These are phyloP conservation scores for Podarcis lilfordi DNA, from an alignment of 2,797 vertebrate genomes.

Conservation along the genomic window DNA sequence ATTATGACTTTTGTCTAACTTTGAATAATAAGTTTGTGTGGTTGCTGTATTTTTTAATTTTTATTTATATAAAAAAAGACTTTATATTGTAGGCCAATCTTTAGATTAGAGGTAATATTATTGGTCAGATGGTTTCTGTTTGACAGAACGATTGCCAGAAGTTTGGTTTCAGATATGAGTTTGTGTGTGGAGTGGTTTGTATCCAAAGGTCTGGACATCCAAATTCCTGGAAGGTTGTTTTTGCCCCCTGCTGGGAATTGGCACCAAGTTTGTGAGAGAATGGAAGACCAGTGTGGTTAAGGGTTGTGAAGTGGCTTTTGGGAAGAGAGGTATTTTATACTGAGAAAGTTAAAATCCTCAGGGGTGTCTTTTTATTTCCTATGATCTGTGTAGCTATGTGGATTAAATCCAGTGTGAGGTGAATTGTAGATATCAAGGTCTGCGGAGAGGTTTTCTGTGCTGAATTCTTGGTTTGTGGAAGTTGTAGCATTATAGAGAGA, in stretches of 20 bases:
- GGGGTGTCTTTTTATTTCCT: not conserved
- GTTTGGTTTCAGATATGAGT: not conserved
- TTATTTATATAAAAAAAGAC: not conserved
- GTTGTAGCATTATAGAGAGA: not conserved
- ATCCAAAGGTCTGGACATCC: not conserved
- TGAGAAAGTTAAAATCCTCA: not conserved
- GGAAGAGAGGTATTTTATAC: not conserved
- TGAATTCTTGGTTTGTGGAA: not conserved
- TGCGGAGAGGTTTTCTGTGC: not conserved
- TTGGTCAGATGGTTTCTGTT: not conserved
- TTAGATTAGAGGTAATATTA: not conserved
- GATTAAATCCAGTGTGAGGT: not conserved
- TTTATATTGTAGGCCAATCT: not conserved
- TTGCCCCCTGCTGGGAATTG: not conserved
- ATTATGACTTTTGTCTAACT: not conserved
- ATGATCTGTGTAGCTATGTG: not conserved
- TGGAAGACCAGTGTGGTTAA: not conserved
- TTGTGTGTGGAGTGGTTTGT: not conserved
- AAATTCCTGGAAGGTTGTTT: not conserved
- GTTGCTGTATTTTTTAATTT: not conserved
- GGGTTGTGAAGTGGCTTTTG: not conserved
- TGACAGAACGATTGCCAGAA: not conserved
- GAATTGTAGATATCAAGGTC: not conserved
- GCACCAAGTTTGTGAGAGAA: not conserved
- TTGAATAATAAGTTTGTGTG: not conserved